phyloP scores from a whole-genome alignment of 2,797 vertebrate genomes.

The Uromys caudimaculatus region DNA sequence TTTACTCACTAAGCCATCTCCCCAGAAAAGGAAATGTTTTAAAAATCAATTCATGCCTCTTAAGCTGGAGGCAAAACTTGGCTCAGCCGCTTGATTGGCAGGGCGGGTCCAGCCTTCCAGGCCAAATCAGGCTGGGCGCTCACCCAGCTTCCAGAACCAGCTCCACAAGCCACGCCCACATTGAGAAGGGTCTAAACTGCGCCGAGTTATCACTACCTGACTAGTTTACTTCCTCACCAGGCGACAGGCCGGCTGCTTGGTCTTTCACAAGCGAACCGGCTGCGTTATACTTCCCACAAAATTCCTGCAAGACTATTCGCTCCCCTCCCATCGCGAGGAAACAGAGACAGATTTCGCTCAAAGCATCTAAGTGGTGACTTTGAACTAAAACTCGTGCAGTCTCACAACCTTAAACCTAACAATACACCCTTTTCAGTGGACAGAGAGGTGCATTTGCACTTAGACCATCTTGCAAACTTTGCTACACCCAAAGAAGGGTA shows the following conservation, averaged over 20 bases:
- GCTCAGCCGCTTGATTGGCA: not conserved
- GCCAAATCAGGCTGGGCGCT: not conserved
- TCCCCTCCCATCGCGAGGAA: not conserved
- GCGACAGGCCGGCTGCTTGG: not conserved
- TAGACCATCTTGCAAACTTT: constrained; percentile 1
- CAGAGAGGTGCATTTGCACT: not conserved
- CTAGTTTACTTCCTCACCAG: not conserved
- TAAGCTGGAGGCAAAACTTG: not conserved
- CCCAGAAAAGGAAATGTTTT: not conserved
- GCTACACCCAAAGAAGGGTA: not conserved
- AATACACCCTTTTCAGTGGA: not conserved
- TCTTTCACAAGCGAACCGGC: not conserved
- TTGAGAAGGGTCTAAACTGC: accelerated
- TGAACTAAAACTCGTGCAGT: not conserved
- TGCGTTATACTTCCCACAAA: not conserved
- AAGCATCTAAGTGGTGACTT: not conserved
- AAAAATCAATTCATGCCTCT: not conserved
- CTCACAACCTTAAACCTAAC: not conserved
- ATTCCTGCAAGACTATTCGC: not conserved
- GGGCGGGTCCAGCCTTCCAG: not conserved
- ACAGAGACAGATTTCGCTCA: not conserved
- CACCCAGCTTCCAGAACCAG: not conserved
- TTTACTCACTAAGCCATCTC: not conserved
- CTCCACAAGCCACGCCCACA: not conserved
- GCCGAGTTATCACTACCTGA: accelerated